These are phyloP conservation scores for Anastatus disparis DNA, from an alignment of 1,140 invertebrate genomes.

Conservation along the genomic window DNA sequence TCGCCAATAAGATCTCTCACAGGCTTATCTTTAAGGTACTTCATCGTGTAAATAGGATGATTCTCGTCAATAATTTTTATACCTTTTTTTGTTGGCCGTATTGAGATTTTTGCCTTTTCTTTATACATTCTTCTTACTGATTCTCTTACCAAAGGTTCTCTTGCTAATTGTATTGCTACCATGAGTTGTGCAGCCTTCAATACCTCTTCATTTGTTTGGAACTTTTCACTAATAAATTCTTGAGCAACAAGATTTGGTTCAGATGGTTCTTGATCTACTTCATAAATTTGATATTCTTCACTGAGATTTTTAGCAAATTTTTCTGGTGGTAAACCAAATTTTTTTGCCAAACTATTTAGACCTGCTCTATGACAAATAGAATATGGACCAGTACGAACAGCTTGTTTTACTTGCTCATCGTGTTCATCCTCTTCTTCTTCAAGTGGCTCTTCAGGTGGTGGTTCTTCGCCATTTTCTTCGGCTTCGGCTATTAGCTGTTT, in stretches of 20 bases:
- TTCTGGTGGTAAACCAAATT: conserved; percentile 94
- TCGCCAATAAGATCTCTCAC: conserved; percentile 90
- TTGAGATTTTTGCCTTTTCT: conserved; percentile 86
- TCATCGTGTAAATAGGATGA: conserved; percentile 88
- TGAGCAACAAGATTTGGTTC: conserved; percentile 85
- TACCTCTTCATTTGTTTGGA: conserved; percentile 75
- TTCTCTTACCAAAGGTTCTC: conserved; percentile 89
- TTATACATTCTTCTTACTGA: conserved; percentile 90
- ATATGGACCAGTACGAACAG: conserved; percentile 87
- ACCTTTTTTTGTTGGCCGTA: conserved; percentile 90
- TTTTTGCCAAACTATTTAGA: conserved; percentile 86
- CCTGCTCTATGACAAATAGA: conserved; percentile 86
- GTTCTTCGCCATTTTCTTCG: conserved; percentile 72
- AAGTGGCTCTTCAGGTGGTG: conserved; percentile 60
- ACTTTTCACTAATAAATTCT: conserved; percentile 72
- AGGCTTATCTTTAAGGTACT: conserved; percentile 96
- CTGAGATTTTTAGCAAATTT: conserved; percentile 97
- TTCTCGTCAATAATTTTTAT: conserved; percentile 94
- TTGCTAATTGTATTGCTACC: conserved; percentile 92
- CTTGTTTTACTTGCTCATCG: conserved; percentile 81
- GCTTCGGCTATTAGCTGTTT: conserved; percentile 67
- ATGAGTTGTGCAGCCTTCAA: conserved; percentile 91
- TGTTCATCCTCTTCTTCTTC: conserved; percentile 71
- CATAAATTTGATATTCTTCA: conserved; percentile 97
- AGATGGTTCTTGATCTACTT: conserved; percentile 90